Evolutionary conservation across 2,888 invertebrate species (phyloP).

Genomic region (Volucella inflata): DNA sequence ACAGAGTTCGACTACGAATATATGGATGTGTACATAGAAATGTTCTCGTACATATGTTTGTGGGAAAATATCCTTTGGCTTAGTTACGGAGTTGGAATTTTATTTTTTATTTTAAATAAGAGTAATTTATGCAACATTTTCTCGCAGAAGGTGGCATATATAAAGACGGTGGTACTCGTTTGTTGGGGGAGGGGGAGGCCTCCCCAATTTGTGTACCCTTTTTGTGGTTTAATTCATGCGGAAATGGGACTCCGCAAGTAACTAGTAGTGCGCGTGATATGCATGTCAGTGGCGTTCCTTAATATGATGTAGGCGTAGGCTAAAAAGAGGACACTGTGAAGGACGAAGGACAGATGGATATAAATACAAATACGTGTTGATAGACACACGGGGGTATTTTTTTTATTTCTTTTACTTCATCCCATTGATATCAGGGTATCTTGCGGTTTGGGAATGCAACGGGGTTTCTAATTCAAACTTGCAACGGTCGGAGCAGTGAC

Average conservation of each 20-base stretch:
- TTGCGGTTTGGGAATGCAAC: too few species aligned
- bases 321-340: slow-evolving; percentile 4
- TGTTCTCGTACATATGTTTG: slow-evolving; percentile 24
- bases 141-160: background rate
- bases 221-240: slow-evolving; percentile 63
- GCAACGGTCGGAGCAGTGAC: too few species aligned
- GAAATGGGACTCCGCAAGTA: slow-evolving; percentile 51
- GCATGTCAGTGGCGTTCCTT: slow-evolving; percentile 21
- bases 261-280: slow-evolving; percentile 48
- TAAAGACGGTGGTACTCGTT: slow-evolving; percentile 32
- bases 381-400: background rate
- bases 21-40: too few species aligned
- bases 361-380: slow-evolving; percentile 4
- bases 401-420: background rate
- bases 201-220: slow-evolving; percentile 18
- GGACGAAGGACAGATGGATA: slow-evolving; percentile 25
- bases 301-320: background rate
- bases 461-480: too few species aligned
- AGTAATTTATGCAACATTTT: slow-evolving; percentile 70
- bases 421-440: too few species aligned
- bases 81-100: slow-evolving; percentile 55
- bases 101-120: slow-evolving; percentile 43
- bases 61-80: slow-evolving; percentile 9
- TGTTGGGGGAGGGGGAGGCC: background rate
- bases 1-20: too few species aligned